Conservation (phyloP, 1,140 invertebrate genomes). For the Megathymus violae region DNA sequence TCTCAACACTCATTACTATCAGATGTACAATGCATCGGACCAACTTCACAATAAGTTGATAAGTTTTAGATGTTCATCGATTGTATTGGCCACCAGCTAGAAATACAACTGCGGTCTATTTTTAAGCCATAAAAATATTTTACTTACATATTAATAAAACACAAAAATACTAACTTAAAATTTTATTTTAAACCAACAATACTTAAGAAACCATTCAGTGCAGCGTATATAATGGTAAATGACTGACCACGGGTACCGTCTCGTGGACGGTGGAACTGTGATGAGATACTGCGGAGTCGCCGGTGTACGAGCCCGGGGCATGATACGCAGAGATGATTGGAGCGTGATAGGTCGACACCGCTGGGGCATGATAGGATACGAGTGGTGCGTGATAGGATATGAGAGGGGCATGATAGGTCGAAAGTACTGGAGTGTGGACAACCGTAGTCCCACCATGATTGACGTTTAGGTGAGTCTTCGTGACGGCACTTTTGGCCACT, state of each 20-base stretch:
- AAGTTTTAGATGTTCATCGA: too few relatives aligned
- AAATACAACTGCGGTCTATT: too few relatives aligned
- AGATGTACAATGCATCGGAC: too few relatives aligned
- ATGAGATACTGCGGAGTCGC: slow-evolving; percentile 59
- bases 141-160: too few relatives aligned
- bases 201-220: slow-evolving; percentile 35
- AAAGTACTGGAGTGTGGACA: slow-evolving; percentile 57
- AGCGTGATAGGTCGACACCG: slow-evolving; percentile 43
- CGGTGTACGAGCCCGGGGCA: slow-evolving; percentile 52
- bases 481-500: slow-evolving; percentile 58
- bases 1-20: too few relatives aligned
- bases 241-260: slow-evolving; percentile 58
- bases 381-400: slow-evolving; percentile 36
- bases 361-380: slow-evolving; percentile 50
- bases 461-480: slow-evolving; percentile 65
- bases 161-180: slow-evolving; percentile 2
- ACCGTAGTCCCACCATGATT: slow-evolving; percentile 64
- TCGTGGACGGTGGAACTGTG: slow-evolving; percentile 64
- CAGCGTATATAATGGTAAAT: slow-evolving; percentile 44
- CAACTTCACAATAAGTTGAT: too few relatives aligned
- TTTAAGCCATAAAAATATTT: too few relatives aligned
- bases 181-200: slow-evolving; percentile 15
- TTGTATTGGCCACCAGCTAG: too few relatives aligned
- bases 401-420: slow-evolving; percentile 42
- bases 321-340: slow-evolving; percentile 37